Evolutionary conservation across 2,888 invertebrate genomes (phyloP), one percentile per base, ranked within the genome.

Genomic region (Ramazzottius varieornatus): DNA sequence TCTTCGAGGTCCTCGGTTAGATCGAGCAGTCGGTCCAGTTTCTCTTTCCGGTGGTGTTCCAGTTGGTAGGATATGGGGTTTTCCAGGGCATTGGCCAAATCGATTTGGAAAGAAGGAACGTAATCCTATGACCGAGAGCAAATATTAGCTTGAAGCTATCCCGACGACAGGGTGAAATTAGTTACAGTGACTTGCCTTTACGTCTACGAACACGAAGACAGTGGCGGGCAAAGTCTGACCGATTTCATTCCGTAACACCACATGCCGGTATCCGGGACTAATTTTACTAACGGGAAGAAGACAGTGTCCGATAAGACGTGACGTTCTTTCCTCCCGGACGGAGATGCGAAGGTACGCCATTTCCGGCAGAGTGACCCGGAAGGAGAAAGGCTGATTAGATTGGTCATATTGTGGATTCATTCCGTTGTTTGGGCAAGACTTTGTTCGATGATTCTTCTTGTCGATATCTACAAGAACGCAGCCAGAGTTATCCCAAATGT

Each of bases 401-500:
- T 54, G 54, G 29, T 54, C 54, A 29, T 54, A 54, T 54, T 54
- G 54, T 24, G 54, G 54, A 54, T 54, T 54, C 54, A n/a, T 13
- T 4, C 54, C 54, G 29, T 54, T 54, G 29, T 54, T 54, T 24
- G 4, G 29, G 29, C 54, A 54, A 29, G 54, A 4, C 13, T 24
- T 13, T 4, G 54, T 54, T 8, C 54, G 54, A 24, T 54, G 54
- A 54, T 54, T 29, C 54, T 54, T 54, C 29, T 54, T 54, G 20
- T 54, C 24, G 8, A 54, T 54, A 29, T 54, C 54, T 8, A 4
- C 54, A 54, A 54, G 24, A n/a, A n/a, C n/a, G n/a, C n/a, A n/a
- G n/a, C n/a, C n/a, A n/a, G n/a, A n/a, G n/a, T n/a, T n/a, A n/a
- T n/a, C n/a, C n/a, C n/a, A n/a, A n/a, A n/a, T n/a, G n/a, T n/a